A percentile compares a stretch with the other conserved stretches of the same genome.
Evolutionary conservation across 1,140 invertebrate species (phyloP).

Genomic region (Ooceraea biroi): DNA sequence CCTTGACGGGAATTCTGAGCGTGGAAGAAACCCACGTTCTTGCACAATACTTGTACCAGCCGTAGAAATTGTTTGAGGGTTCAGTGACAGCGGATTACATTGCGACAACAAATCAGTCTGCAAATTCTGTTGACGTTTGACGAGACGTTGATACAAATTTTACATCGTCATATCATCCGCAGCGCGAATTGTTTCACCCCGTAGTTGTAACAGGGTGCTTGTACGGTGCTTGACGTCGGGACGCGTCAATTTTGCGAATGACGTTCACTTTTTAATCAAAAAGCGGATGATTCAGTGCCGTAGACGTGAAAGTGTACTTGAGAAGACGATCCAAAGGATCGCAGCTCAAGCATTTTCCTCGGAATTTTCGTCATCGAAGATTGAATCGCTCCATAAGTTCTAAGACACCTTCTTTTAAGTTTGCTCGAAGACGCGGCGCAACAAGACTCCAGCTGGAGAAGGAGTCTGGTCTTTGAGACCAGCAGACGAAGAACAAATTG

Average conservation of each 20-base stretch:
- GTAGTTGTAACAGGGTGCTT: no score
- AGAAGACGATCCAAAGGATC: neutral
- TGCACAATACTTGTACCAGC: neutral
- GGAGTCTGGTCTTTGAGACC: neutral
- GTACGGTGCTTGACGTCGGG: no score
- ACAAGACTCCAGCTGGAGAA: constrained; percentile 7
- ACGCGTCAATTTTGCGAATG: no score
- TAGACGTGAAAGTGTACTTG: neutral
- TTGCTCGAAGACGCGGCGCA: neutral
- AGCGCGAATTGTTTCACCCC: no score
- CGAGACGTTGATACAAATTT: no score
- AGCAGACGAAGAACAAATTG: constrained; percentile 59
- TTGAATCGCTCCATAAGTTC: neutral
- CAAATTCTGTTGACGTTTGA: no score
- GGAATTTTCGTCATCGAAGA: neutral
- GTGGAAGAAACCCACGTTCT: neutral
- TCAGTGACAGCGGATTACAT: no score
- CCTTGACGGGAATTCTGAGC: neutral
- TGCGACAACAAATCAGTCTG: no score
- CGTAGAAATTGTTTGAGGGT: no score
- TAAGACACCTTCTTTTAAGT: no score
- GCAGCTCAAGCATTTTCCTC: neutral
- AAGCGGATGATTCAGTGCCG: neutral
- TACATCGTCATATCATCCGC: no score
- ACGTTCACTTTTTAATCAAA: no score